A percentile compares a stretch with the other conserved stretches of the same genome.
Conservation (phyloP, 2,888 invertebrate species). For the Lissocephala sabroskyi region DNA sequence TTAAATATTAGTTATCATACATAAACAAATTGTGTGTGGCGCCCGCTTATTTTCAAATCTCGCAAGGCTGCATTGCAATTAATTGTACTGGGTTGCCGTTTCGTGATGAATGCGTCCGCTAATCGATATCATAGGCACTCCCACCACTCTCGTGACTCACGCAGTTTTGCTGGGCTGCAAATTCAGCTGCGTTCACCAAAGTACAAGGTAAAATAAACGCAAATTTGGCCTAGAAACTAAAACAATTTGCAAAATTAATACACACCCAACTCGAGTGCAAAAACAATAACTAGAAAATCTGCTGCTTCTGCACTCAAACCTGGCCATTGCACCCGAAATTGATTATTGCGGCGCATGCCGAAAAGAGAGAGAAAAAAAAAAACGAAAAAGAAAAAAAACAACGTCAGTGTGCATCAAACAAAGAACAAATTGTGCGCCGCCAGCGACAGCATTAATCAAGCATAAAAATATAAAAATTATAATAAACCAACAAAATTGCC, state of each 20-base stretch:
- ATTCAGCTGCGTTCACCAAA: conserved; percentile 26
- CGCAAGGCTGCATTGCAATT: too few species aligned
- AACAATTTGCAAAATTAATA: conserved; percentile 26
- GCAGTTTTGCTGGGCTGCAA: background rate
- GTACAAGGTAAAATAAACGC: conserved; percentile 54
- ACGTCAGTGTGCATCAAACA: conserved; percentile 41
- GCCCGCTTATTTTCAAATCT: too few species aligned
- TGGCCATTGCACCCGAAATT: conserved; percentile 23
- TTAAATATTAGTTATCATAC: too few species aligned
- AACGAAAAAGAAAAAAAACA: conserved; percentile 29
- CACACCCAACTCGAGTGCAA: background rate
- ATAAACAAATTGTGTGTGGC: too few species aligned
- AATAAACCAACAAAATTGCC: background rate
- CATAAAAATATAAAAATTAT: conserved; percentile 1
- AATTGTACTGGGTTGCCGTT: too few species aligned
- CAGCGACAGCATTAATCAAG: conserved; percentile 15
- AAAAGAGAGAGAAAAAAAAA: conserved; percentile 38
- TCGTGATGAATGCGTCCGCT: too few species aligned
- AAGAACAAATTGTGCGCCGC: conserved; percentile 31
- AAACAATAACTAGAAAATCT: background rate
- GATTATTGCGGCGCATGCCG: conserved; percentile 63
- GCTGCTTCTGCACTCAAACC: background rate
- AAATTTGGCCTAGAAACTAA: conserved; percentile 24
- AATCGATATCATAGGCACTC: too few species aligned
- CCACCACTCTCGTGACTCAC: too few species aligned